Evolutionary conservation across 2,797 vertebrate genomes (phyloP).

Genomic region (Coregonus ussuriensis): DNA sequence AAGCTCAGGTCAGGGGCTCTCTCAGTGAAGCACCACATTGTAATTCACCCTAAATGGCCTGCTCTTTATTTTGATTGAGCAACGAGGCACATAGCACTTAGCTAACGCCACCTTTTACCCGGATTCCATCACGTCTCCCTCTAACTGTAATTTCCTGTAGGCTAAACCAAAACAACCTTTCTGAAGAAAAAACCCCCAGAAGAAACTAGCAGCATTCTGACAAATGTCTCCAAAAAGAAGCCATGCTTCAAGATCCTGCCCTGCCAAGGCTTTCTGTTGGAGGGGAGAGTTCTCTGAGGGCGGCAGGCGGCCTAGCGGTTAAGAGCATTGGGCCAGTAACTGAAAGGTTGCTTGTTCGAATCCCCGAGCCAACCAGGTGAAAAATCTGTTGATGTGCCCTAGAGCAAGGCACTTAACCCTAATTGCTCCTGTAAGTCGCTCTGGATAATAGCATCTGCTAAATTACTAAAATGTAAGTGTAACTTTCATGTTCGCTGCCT

Average conservation of each 20-base stretch:
- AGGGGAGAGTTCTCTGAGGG: not conserved
- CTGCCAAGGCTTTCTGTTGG: not conserved
- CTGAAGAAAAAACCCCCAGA: constrained; percentile 14
- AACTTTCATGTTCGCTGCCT: not conserved
- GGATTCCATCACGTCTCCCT: constrained; percentile 32
- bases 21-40: constrained; percentile 5
- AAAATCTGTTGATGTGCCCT: no score
- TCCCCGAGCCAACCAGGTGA: no score
- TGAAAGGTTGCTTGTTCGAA: no score
- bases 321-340: no score
- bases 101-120: constrained; percentile 34
- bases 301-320: not conserved
- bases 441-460: no score
- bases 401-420: no score
- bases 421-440: no score
- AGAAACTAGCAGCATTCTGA: constrained; percentile 6
- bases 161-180: not conserved
- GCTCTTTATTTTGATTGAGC: constrained; percentile 36
- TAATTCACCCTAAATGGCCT: constrained; percentile 38
- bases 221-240: not conserved
- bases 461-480: no score
- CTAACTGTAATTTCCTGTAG: not conserved
- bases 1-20: constrained; percentile 1
- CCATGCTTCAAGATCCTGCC: not conserved
- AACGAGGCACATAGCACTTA: constrained; percentile 32